phyloP scores from a whole-genome alignment of 2,797 vertebrate genomes.

The Pelodytes ibericus region DNA sequence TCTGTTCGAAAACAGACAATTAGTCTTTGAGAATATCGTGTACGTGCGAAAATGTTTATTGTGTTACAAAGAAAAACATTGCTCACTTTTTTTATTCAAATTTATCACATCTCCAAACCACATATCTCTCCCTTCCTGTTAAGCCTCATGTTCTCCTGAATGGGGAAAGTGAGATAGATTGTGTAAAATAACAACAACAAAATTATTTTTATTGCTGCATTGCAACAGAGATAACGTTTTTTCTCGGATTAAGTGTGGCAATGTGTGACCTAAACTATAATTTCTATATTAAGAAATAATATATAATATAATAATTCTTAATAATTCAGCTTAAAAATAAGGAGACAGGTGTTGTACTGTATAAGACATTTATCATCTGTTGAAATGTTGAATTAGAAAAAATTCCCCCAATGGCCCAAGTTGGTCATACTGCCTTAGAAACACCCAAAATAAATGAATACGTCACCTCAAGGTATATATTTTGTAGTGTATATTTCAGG shows the following conservation, averaged over 20 bases:
- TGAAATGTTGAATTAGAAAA: no score
- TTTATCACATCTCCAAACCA: background rate
- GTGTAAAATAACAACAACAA: background rate
- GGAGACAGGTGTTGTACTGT: no score
- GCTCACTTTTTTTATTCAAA: background rate
- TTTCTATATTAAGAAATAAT: no score
- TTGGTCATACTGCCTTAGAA: no score
- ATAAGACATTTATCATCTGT: no score
- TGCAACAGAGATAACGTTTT: background rate
- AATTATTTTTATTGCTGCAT: background rate
- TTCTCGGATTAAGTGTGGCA: background rate
- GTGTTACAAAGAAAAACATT: background rate
- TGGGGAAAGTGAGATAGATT: background rate
- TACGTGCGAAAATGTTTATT: slow-evolving; percentile 2
- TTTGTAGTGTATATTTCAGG: no score
- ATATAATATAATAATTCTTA: no score
- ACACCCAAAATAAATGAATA: no score
- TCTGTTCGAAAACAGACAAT: background rate
- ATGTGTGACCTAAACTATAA: no score
- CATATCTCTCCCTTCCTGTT: background rate
- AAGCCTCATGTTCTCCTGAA: background rate
- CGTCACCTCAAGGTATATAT: no score
- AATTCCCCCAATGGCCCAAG: no score
- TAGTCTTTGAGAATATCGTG: background rate
- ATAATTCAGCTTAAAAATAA: no score